Percentiles rank a stretch among this genome's conserved stretches.
Conservation (phyloP, 2,888 invertebrate species). For the Leptopterna dolabrata region DNA sequence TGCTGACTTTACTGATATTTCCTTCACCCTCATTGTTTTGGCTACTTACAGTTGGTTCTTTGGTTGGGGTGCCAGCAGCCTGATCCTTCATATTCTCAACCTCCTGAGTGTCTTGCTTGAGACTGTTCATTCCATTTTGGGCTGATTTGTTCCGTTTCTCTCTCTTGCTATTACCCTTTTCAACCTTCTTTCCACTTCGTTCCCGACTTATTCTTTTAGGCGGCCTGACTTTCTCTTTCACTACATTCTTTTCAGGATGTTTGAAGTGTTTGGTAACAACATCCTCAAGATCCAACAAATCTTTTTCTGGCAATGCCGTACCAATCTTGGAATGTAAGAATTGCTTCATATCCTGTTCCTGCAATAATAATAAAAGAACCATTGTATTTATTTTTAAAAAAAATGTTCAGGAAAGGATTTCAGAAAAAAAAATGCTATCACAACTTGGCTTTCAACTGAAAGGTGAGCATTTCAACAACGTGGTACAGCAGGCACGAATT, state of each 20-base stretch:
- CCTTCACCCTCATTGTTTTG: too few species aligned
- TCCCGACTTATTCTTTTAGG: neutral
- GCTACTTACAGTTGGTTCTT: neutral
- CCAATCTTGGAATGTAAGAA: constrained; percentile 22
- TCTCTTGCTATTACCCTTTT: neutral
- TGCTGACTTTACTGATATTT: neutral
- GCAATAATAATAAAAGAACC: neutral
- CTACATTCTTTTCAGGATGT: constrained; percentile 6
- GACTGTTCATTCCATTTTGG: neutral
- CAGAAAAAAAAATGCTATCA: too few species aligned
- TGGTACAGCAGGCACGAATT: too few species aligned
- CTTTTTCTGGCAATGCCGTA: constrained; percentile 12
- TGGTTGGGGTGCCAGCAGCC: neutral
- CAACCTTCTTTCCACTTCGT: neutral
- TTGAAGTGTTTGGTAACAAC: constrained; percentile 35
- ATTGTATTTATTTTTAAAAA: too few species aligned
- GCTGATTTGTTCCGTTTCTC: neutral
- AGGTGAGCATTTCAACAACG: too few species aligned
- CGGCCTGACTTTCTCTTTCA: constrained; percentile 4
- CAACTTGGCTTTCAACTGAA: too few species aligned
- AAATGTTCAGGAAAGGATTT: too few species aligned
- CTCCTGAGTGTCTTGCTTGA: neutral
- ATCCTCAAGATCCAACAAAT: neutral
- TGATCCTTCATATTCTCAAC: neutral
- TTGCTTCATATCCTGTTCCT: constrained; percentile 24